Evolutionary conservation across 2,888 invertebrate species (phyloP).

Genomic region (Lasioglossum malachurum): DNA sequence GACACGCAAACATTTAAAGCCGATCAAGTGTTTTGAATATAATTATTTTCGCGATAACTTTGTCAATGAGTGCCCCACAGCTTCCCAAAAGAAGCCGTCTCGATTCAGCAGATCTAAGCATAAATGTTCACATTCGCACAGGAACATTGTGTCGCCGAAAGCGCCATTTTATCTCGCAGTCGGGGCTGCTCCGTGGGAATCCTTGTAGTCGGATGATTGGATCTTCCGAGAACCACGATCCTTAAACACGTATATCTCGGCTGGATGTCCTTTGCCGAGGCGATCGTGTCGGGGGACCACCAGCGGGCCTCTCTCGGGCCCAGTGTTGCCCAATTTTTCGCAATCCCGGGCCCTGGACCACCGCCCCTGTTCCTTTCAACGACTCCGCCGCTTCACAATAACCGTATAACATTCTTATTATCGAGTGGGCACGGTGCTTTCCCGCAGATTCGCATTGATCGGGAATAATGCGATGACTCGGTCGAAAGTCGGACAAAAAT

Average conservation of each 20-base stretch:
- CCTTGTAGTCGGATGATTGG: conserved; percentile 9
- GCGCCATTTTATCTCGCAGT: not conserved
- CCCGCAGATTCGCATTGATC: not conserved
- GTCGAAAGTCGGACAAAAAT: not conserved
- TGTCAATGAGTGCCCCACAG: not conserved
- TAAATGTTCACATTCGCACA: not conserved
- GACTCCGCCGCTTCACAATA: not conserved
- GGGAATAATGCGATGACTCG: conserved; percentile 6
- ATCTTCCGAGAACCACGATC: conserved; percentile 36
- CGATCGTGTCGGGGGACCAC: conserved; percentile 24
- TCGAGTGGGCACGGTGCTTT: not conserved
- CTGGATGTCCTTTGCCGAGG: conserved; percentile 19
- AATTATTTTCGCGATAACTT: not conserved
- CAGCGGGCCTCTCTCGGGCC: conserved; percentile 8
- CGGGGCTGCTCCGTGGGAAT: conserved; percentile 8
- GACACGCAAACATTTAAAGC: not conserved
- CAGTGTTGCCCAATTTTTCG: conserved; percentile 38
- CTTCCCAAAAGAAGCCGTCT: not conserved
- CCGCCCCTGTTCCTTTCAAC: not conserved
- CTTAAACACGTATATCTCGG: conserved; percentile 27
- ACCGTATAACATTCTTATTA: conserved; percentile 23
- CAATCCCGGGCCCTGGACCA: conserved; percentile 17
- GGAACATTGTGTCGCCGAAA: not conserved
- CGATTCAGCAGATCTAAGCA: not conserved
- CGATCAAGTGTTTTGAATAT: not conserved